These are phyloP conservation scores for Forbesichthys agassizii DNA, from an alignment of 2,113 vertebrate species.

Conservation along the genomic window DNA sequence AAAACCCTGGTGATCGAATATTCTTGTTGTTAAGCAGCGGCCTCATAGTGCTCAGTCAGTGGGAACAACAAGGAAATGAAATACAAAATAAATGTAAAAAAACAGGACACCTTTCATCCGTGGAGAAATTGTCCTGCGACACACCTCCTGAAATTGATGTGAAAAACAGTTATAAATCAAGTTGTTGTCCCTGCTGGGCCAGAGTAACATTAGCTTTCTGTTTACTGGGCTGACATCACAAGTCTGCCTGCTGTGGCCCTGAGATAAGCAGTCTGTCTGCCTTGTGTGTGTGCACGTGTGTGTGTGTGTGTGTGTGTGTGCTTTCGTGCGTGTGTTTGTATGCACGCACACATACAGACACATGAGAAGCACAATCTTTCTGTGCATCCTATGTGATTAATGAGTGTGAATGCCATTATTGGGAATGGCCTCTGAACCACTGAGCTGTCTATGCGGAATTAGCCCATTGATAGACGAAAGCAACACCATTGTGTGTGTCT, in stretches of 20 bases:
- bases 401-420: conserved; percentile 44
- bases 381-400: conserved; percentile 41
- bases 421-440: conserved; percentile 30
- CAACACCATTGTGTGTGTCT: background rate
- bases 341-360: conserved; percentile 8
- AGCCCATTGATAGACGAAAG: background rate
- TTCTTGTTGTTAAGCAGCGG: conserved; percentile 28
- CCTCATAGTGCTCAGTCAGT: conserved; percentile 24
- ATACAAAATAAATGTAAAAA: conserved; percentile 27
- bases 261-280: background rate
- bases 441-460: conserved; percentile 9
- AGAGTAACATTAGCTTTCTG: too few relatives aligned
- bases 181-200: conserved; percentile 11
- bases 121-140: conserved; percentile 21
- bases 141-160: conserved; percentile 33
- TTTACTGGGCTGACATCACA: too few relatives aligned
- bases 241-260: too few relatives aligned
- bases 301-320: background rate
- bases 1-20: conserved; percentile 52
- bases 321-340: background rate
- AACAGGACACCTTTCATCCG: conserved; percentile 47
- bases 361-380: background rate
- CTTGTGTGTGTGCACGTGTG: conserved; percentile 3
- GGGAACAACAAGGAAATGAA: conserved; percentile 1
- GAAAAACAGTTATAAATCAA: conserved; percentile 47